A percentile compares a stretch with the other conserved stretches of the same genome.
phyloP scores from a whole-genome alignment of 2,888 invertebrate genomes.

The Drosophila maculinotata region DNA sequence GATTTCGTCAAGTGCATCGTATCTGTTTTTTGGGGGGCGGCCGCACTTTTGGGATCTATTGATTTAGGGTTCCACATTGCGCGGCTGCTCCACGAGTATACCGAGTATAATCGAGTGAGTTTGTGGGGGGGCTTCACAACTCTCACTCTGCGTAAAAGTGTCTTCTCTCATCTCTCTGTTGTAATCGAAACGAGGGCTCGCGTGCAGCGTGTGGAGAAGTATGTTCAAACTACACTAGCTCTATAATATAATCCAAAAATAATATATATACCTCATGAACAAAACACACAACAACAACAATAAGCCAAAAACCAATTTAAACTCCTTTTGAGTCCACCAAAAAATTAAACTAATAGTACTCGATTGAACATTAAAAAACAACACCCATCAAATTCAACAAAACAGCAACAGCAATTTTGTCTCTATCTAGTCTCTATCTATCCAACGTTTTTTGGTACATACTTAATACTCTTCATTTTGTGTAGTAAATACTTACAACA shows the following conservation, averaged over 20 bases:
- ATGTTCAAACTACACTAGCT: conserved; percentile 73
- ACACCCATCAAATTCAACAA: too few relatives aligned
- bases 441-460: conserved; percentile 39
- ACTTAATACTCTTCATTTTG: conserved; percentile 52
- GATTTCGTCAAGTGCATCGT: conserved; percentile 50
- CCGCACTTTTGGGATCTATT: conserved; percentile 39
- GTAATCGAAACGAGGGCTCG: conserved; percentile 74
- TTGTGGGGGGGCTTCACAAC: conserved; percentile 45
- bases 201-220: conserved; percentile 80
- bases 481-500: conserved; percentile 48
- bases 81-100: conserved; percentile 44
- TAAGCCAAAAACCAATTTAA: conserved; percentile 30
- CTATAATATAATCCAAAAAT: conserved; percentile 46
- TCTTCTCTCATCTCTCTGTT: conserved; percentile 59
- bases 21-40: conserved; percentile 33
- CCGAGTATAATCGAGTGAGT: conserved; percentile 49
- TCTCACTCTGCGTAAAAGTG: conserved; percentile 40
- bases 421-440: conserved; percentile 27
- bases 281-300: conserved; percentile 46
- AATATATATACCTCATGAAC: conserved; percentile 37
- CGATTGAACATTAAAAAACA: conserved; percentile 12
- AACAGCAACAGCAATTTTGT: conserved; percentile 21
- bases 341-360: conserved; percentile 37
- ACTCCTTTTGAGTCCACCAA: conserved; percentile 48
- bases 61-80: conserved; percentile 28